These are phyloP conservation scores for Agelaius phoeniceus DNA, from an alignment of 2,113 vertebrate genomes.

Conservation along the genomic window DNA sequence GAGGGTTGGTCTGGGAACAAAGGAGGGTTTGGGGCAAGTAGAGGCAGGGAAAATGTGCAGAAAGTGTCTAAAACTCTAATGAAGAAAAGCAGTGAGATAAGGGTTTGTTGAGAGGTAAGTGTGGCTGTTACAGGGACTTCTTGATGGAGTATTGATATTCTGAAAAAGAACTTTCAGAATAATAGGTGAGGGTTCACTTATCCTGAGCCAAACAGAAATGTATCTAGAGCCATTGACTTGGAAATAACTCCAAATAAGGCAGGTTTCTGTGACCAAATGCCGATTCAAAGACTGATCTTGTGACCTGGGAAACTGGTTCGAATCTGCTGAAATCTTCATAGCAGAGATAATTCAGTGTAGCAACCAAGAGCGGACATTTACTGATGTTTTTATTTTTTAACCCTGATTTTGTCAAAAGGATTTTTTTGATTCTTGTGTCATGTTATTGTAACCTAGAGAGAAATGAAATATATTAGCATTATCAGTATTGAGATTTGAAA, in stretches of 20 bases:
- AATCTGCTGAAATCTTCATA: not conserved
- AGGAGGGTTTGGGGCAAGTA: not conserved
- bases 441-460: not conserved
- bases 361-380: not conserved
- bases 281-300: not conserved
- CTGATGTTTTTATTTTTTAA: not conserved
- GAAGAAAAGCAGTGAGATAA: not conserved
- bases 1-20: not conserved
- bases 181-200: not conserved
- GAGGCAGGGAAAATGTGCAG: not conserved
- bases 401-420: not conserved
- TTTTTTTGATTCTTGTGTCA: not conserved
- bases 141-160: not conserved
- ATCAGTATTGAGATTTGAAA: not conserved
- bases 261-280: not conserved
- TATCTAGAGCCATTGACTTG: not conserved
- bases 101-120: not conserved
- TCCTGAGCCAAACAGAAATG: not conserved
- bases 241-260: not conserved
- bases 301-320: slow-evolving; percentile 3
- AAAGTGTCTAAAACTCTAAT: not conserved
- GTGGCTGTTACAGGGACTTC: not conserved
- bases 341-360: not conserved
- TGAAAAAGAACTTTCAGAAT: not conserved
- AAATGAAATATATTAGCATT: not conserved